Percentiles rank a stretch among this genome's conserved stretches.
Conservation (phyloP, 2,888 invertebrate species). For the Heliconius sara region DNA sequence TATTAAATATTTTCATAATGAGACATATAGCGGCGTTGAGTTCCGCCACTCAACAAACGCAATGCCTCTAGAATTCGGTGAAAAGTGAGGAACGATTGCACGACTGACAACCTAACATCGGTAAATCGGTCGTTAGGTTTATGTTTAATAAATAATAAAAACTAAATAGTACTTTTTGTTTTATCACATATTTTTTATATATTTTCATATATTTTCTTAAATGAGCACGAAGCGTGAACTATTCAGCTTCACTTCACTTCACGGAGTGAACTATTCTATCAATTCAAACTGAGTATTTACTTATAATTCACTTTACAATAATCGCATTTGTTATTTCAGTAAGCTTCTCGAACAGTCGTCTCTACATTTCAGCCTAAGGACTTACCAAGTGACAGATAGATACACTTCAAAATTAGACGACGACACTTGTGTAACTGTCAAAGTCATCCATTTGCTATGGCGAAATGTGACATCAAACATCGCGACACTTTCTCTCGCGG, state of each 20-base stretch:
- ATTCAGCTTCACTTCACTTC: too few relatives aligned
- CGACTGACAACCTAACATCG: too few relatives aligned
- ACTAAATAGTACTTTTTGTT: not conserved
- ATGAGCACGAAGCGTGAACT: not conserved
- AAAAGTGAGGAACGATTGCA: too few relatives aligned
- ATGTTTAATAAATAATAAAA: not conserved
- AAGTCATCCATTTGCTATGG: slow-evolving; percentile 37
- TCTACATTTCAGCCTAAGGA: not conserved
- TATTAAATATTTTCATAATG: too few relatives aligned
- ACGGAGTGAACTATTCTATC: not conserved
- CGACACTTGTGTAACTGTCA: slow-evolving; percentile 40
- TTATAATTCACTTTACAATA: not conserved
- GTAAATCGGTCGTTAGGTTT: not conserved
- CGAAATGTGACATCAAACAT: slow-evolving; percentile 54
- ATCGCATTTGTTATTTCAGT: not conserved
- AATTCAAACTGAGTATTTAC: not conserved
- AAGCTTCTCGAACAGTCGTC: not conserved
- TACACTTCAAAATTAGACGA: slow-evolving; percentile 30
- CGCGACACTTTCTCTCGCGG: slow-evolving; percentile 57
- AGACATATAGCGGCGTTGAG: too few relatives aligned
- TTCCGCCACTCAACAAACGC: too few relatives aligned
- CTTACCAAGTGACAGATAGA: slow-evolving; percentile 32
- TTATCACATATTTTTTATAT: not conserved
- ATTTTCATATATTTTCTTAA: not conserved
- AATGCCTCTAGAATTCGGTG: too few relatives aligned